Percentiles rank a stretch among this genome's conserved stretches.
Conservation (phyloP, 2,113 vertebrate genomes). For the Nesoenas mayeri region DNA sequence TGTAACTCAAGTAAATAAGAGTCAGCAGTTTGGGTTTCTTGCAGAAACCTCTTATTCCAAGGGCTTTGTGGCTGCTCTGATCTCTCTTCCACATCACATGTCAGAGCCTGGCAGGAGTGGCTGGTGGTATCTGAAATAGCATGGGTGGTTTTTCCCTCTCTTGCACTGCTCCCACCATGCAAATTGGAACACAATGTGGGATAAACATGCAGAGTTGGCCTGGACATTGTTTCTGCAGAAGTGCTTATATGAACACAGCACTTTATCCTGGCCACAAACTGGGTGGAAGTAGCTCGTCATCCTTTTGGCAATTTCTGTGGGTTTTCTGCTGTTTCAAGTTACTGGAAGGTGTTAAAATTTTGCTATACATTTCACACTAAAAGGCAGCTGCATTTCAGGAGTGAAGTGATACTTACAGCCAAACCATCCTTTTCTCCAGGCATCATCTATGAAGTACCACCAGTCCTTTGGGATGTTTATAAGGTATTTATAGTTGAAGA, state of each 20-base stretch:
- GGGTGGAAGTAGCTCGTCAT: background rate
- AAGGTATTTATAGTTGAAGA: constrained; percentile 68
- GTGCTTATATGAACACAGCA: accelerated
- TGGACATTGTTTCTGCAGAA: background rate
- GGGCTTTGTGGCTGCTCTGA: background rate
- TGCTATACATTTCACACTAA: background rate
- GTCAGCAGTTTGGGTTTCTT: background rate
- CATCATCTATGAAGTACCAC: background rate
- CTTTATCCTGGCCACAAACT: background rate
- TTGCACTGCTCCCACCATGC: background rate
- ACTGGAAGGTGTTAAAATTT: background rate
- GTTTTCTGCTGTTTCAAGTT: background rate
- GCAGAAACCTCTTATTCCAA: background rate
- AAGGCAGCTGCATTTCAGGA: background rate
- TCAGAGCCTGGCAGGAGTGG: background rate
- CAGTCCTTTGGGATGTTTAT: constrained; percentile 39
- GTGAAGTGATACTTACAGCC: background rate
- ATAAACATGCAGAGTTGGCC: background rate
- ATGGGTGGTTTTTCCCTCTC: background rate
- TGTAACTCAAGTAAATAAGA: background rate
- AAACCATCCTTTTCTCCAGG: background rate
- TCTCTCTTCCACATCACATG: background rate
- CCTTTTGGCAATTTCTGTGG: background rate
- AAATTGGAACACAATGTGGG: background rate
- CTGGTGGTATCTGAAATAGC: background rate